Evolutionary conservation across 2,797 vertebrate genomes (phyloP), one percentile per base, ranked within the genome.

Genomic region (Rhincodon typus): DNA sequence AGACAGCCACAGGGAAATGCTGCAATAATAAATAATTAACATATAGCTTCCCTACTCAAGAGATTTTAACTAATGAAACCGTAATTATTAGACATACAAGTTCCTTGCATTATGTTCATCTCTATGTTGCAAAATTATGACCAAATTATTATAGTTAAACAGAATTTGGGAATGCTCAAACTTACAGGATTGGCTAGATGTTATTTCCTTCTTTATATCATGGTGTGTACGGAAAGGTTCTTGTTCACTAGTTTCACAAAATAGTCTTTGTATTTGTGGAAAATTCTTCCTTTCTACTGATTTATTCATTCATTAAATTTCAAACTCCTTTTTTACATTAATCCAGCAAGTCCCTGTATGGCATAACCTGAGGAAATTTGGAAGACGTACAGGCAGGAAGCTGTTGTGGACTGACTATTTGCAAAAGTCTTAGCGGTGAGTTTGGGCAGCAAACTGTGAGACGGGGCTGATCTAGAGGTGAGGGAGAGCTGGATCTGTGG

Each of bases 381-480:
- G 96, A 95, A 96, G 96, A 97, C 96, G 97, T 96, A 96, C 95
- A 96, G 74, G 95, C 96, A 79, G 86, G 4, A 95, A 96, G 84
- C 84, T 95, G 30, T 86, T 96, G 77, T 95, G 66, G 74, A 86
- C 53, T 79, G 57, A 93, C 96, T 96, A 96, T 96, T 34, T 96
- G 96, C 96, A 84, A 96, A 77, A 30, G 0, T 96, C 30, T 96
- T 96, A 97, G 97, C 96, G 97, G 97, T 96, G 74, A 95, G 95
- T 96, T 96, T 94, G 96, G 96, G 96, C 96, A 77, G 17, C 46
- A 95, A 77, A 77, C 70, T 77, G 70, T 95, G 97, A 97, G 97
- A 97, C 97, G 96, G 97, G 97, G 72, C 96, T 15, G 95, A 96
- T 96, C 86, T 96, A 97, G 98, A 98, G 98, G 98, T 98, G 97